Conservation (phyloP, 2,113 vertebrate genomes). For the Capra hircus region DNA sequence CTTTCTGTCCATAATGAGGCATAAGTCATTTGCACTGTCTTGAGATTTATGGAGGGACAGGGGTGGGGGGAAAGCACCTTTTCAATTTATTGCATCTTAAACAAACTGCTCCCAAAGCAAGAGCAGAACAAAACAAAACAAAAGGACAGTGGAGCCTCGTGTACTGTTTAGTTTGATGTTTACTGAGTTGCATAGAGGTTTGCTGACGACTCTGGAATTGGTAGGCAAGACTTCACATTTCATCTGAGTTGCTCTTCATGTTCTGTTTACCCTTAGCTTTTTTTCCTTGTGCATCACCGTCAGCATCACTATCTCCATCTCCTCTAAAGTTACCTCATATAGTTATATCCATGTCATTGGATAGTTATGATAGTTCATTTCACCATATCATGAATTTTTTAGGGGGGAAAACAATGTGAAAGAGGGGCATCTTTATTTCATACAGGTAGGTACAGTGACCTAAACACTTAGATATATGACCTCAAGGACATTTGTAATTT, state of each 20-base stretch:
- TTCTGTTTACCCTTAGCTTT: slow-evolving; percentile 59
- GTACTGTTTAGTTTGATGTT: slow-evolving; percentile 68
- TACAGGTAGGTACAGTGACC: background rate
- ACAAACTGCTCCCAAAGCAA: slow-evolving; percentile 81
- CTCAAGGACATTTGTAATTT: background rate
- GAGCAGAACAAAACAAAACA: slow-evolving; percentile 67
- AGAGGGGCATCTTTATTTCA: slow-evolving; percentile 40
- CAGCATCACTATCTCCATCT: background rate
- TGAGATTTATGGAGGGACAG: slow-evolving; percentile 78
- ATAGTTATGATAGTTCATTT: slow-evolving; percentile 59
- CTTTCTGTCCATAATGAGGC: slow-evolving; percentile 78
- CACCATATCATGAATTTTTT: slow-evolving; percentile 20
- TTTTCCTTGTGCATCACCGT: background rate
- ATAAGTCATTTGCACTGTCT: slow-evolving; percentile 81
- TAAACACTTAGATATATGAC: background rate
- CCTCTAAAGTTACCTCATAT: background rate
- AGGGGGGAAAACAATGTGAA: background rate
- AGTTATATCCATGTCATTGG: slow-evolving; percentile 37
- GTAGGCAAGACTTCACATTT: slow-evolving; percentile 61
- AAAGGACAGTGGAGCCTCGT: slow-evolving; percentile 70
- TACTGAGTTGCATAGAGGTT: slow-evolving; percentile 61
- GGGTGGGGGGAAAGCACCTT: slow-evolving; percentile 34
- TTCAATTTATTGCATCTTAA: slow-evolving; percentile 81
- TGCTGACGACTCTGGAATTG: slow-evolving; percentile 62
- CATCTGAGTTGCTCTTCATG: slow-evolving; percentile 62